Evolutionary conservation across 1,140 invertebrate genomes (phyloP).

Genomic region (Fopius arisanus): DNA sequence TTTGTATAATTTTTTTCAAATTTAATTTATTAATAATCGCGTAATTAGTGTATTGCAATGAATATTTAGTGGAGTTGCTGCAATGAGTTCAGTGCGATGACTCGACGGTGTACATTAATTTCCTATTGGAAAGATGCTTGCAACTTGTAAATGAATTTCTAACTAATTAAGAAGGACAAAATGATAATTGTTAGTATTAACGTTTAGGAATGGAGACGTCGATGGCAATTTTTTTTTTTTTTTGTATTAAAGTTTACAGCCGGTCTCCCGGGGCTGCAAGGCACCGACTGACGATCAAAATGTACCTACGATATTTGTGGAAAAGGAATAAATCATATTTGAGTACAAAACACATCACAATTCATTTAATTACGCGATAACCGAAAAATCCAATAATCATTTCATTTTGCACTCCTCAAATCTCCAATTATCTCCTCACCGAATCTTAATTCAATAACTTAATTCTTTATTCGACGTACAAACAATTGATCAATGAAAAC

Average conservation of each 20-base stretch:
- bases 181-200: neutral
- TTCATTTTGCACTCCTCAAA: conserved; percentile 32
- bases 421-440: too few species aligned
- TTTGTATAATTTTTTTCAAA: neutral
- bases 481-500: too few species aligned
- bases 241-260: neutral
- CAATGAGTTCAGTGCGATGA: too few species aligned
- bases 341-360: neutral
- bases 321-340: conserved; percentile 17
- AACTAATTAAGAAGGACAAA: neutral
- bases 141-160: too few species aligned
- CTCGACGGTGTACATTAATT: too few species aligned
- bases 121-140: too few species aligned
- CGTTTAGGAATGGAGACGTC: too few species aligned
- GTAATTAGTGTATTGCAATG: too few species aligned
- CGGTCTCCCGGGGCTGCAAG: neutral
- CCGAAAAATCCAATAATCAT: conserved; percentile 13
- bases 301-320: neutral
- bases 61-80: too few species aligned
- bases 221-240: conserved; percentile 3
- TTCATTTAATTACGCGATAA: neutral
- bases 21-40: neutral
- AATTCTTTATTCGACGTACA: too few species aligned
- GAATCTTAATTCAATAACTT: too few species aligned
- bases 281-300: neutral